Base-by-base conservation (phyloP, 2,113 vertebrate genomes). In the Motacilla alba region DNA sequence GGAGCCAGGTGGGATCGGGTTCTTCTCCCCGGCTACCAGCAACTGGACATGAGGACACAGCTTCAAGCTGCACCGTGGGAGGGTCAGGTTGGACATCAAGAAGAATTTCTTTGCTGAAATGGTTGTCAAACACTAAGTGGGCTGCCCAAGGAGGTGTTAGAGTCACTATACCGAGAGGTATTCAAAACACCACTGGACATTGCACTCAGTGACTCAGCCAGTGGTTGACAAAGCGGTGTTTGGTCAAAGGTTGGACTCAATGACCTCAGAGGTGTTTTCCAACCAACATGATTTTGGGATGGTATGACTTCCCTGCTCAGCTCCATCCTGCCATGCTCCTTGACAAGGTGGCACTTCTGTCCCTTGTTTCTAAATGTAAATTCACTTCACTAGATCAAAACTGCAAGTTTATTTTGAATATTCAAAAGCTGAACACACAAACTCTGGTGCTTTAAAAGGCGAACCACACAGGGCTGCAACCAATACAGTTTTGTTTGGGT, bases 1-100 rank as follows among this genome's bases (percentile, higher is more conserved):
- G 22, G 2, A 44, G 33, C 22, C 28, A 21, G 8, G 18, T 17
- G 13, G 15, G 37, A 35, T 24, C 0, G 0, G 5, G 10, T 7
- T 74, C 10, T 66, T 50, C 37, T 67, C 53, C 16, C 33, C n/a
- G 33, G 15, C 4, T 24, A 24, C 13, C 16, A 39, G 18, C 1
- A 2, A 74, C 22, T 4, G 5, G 33, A 41, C 20, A 49, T 26
- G 58, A 35, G 35, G 21, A 30, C 10, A 24, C 6, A 20, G 39
- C 28, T 18, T n/a, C 33, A 24, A 50, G 28, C 10, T 46, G 23
- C 18, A 30, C 49, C 67, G 35, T 7, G 6, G 10, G 13, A 81
- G 19, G 18, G 13, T 59, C 49, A 39, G 13, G 37, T 8, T 52
- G 28, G 46, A 67, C 28, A 52, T 39, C 23, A 30, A 19, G 28